phyloP scores from a whole-genome alignment of 1,140 invertebrate species.

The Papilio machaon region DNA sequence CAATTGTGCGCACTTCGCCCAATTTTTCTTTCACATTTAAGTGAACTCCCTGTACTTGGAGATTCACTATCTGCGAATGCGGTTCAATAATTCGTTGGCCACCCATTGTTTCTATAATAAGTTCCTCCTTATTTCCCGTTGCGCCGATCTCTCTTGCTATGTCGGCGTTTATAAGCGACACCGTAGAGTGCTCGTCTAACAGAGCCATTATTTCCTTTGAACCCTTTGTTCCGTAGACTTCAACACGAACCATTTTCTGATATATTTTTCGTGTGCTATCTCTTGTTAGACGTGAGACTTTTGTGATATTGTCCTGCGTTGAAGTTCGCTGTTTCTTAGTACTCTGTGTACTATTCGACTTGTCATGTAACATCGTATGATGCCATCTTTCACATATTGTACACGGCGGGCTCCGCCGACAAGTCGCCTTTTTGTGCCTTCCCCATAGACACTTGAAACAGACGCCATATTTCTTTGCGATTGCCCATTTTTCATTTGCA shows the following conservation, averaged over 20 bases:
- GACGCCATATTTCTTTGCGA: too few relatives aligned
- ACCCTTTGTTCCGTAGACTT: background rate
- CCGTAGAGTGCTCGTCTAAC: background rate
- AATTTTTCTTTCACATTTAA: background rate
- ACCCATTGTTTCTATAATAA: constrained; percentile 30
- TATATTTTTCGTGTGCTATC: background rate
- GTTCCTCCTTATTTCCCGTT: background rate
- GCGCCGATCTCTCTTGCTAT: constrained; percentile 28
- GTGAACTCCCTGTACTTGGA: constrained; percentile 13
- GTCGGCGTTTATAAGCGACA: background rate
- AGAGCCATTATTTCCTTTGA: background rate
- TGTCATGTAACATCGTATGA: too few relatives aligned
- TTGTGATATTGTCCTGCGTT: too few relatives aligned
- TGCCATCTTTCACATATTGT: too few relatives aligned
- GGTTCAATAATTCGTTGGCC: constrained; percentile 12
- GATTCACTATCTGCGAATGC: background rate
- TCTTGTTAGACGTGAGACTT: too few relatives aligned
- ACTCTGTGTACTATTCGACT: too few relatives aligned
- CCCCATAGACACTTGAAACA: too few relatives aligned
- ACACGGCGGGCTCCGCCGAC: too few relatives aligned
- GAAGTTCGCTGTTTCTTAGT: too few relatives aligned
- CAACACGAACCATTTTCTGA: background rate
- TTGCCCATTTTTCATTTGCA: too few relatives aligned
- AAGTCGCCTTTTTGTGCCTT: too few relatives aligned
- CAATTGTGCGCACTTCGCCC: background rate